Base-by-base conservation (phyloP, 2,797 vertebrate genomes). In the Enteromius treurensis region DNA sequence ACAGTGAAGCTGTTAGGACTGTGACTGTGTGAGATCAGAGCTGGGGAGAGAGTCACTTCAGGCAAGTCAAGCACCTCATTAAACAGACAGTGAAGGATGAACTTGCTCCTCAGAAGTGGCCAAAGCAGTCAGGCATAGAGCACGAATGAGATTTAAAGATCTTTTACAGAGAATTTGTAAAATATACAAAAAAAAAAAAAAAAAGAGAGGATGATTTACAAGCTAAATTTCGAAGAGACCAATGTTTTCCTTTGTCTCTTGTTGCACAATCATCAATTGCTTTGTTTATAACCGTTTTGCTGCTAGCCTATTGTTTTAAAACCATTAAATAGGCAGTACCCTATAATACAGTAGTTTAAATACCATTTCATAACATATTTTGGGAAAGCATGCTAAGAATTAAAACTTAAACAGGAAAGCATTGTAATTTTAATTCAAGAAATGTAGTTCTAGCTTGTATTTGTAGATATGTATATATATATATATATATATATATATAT, bases 21-120 rank as follows among this genome's bases (percentile, higher is more conserved):
- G 81, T 55, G 42, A 75, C 47, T 77, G 81, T 55, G 53, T 65
- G 71, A 77, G 69, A 75, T 67, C 21, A 47, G 51, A 69, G 64
- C 40, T 23, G 6, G 55, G 64, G 37, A 65, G 26, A 49, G 34
- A 69, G 17, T 69, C 42, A 65, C 85, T 75, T 79, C 40, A 83
- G 85, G 79, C 79, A 81, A 85, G 79, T 67, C 42, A 76, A 77
- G 65, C 74, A 81, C 84, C 85, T 89, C 86, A 86, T 89, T 89
- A 89, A 87, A 83, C 79, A 87, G 88, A 88, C 88, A 87, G 85
- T 87, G 86, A 88, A 77, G 70, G 69, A 88, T 86, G 84, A 80
- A 82, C 82, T 69, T 70, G 84, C 70, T 77, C 55, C 5, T 45
- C 42, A 82, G 74, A 80, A 73, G 32, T 60, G 71, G 69, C 73